Percentiles rank a stretch among this genome's conserved stretches.
These are phyloP conservation scores for Acanthiza pusilla DNA, from an alignment of 2,797 vertebrate genomes.

Conservation along the genomic window DNA sequence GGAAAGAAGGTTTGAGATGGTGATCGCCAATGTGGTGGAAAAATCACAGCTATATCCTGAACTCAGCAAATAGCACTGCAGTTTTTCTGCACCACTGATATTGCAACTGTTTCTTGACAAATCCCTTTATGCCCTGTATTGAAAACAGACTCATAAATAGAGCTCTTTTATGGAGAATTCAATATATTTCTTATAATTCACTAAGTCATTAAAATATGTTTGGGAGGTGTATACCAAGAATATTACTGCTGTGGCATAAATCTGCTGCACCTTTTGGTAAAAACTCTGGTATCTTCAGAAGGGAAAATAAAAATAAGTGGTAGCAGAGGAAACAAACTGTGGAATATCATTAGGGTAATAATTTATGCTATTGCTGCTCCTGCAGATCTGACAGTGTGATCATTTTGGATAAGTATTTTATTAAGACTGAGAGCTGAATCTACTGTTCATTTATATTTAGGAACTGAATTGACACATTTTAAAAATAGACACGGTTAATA, in stretches of 20 bases:
- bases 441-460: not conserved
- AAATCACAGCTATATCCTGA: not conserved
- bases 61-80: not conserved
- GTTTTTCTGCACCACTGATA: conserved; percentile 54
- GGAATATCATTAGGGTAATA: not conserved
- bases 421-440: not conserved
- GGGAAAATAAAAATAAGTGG: not conserved
- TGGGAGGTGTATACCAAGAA: not conserved
- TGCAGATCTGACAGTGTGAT: not conserved
- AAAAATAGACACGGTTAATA: not conserved
- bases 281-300: conserved; percentile 22
- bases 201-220: conserved; percentile 48
- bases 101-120: conserved; percentile 60
- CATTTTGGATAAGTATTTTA: conserved; percentile 21
- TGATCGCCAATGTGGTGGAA: not conserved
- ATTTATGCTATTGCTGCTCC: not conserved
- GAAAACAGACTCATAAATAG: conserved; percentile 61
- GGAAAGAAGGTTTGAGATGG: not conserved
- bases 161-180: conserved; percentile 43
- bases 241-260: not conserved
- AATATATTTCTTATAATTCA: conserved; percentile 37
- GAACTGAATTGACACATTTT: not conserved
- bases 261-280: not conserved
- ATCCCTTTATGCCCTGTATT: conserved; percentile 56
- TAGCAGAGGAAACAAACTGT: not conserved